phyloP scores from a whole-genome alignment of 2,113 vertebrate genomes.

The Esox niger region DNA sequence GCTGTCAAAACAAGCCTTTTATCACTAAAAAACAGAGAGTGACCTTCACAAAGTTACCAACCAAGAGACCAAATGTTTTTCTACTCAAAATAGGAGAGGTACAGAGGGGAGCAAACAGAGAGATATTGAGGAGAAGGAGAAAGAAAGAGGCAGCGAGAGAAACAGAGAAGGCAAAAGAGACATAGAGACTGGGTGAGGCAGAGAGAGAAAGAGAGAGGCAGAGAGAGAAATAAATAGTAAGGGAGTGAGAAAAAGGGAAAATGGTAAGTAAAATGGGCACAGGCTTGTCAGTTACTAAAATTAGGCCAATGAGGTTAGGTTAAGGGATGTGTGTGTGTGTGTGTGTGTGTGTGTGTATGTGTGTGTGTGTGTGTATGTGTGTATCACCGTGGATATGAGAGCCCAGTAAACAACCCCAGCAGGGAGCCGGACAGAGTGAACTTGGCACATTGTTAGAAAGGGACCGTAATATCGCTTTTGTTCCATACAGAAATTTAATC shows the following conservation, averaged over 20 bases:
- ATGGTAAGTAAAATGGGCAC: neutral
- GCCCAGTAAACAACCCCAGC: conserved; percentile 20
- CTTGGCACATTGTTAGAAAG: neutral
- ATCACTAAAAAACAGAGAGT: conserved; percentile 52
- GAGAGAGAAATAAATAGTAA: neutral
- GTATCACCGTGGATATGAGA: conserved; percentile 14
- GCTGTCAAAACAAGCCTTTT: conserved; percentile 60
- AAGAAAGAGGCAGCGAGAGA: neutral
- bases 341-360: conserved; percentile 32
- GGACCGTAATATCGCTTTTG: neutral
- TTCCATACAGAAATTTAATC: neutral
- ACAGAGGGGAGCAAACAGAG: neutral
- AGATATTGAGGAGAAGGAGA: neutral
- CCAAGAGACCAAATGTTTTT: conserved; percentile 34
- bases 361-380: conserved; percentile 28
- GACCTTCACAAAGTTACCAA: conserved; percentile 51
- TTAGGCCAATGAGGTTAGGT: conserved; percentile 36
- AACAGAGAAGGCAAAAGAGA: neutral
- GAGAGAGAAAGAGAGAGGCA: neutral
- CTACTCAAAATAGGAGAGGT: conserved; percentile 25
- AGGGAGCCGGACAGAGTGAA: neutral
- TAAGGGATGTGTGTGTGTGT: conserved; percentile 16
- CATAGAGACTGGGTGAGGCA: neutral
- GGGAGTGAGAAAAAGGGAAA: neutral
- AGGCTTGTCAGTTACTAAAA: conserved; percentile 44